phyloP scores from a whole-genome alignment of 2,888 invertebrate genomes.

The Caenorhabditis sp. region DNA sequence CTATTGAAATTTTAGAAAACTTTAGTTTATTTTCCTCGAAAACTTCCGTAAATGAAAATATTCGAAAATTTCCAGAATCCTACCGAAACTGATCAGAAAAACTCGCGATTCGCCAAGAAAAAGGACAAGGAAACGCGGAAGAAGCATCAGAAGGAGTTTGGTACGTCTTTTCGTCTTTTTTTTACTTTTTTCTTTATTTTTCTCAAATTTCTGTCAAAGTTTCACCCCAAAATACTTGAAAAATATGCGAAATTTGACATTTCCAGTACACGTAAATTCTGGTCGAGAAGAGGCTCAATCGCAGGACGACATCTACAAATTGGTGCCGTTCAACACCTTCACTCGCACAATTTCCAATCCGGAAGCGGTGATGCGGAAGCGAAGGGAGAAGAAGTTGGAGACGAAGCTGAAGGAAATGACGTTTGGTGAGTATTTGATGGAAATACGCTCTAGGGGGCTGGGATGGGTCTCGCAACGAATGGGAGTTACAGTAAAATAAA shows the following conservation, averaged over 20 bases:
- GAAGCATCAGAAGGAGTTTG: conserved; percentile 76
- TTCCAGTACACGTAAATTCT: conserved; percentile 72
- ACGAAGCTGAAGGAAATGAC: conserved; percentile 89
- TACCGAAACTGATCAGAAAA: conserved; percentile 86
- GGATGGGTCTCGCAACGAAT: too few species aligned
- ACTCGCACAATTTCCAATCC: conserved; percentile 99
- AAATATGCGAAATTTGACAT: too few species aligned
- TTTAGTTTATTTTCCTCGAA: too few species aligned
- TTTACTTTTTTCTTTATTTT: too few species aligned
- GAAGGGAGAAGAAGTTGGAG: conserved; percentile 96
- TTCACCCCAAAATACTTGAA: too few species aligned
- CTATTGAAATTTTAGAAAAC: too few species aligned
- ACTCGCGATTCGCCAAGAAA: conserved; percentile 90
- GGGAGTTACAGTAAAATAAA: too few species aligned
- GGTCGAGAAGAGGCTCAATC: conserved; percentile 72
- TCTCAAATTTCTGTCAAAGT: too few species aligned
- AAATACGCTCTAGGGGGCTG: too few species aligned
- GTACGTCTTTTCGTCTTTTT: conserved; percentile 52
- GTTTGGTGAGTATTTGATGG: conserved; percentile 67
- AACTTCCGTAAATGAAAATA: too few species aligned
- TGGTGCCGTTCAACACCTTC: conserved; percentile 94
- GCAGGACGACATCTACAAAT: conserved; percentile 82
- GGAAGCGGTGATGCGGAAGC: conserved; percentile 97
- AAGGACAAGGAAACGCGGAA: conserved; percentile 96
- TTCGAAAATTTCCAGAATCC: too few species aligned